Percentiles rank a stretch among this genome's conserved stretches.
Conservation (phyloP, 2,888 invertebrate genomes). For the Hyalella azteca region DNA sequence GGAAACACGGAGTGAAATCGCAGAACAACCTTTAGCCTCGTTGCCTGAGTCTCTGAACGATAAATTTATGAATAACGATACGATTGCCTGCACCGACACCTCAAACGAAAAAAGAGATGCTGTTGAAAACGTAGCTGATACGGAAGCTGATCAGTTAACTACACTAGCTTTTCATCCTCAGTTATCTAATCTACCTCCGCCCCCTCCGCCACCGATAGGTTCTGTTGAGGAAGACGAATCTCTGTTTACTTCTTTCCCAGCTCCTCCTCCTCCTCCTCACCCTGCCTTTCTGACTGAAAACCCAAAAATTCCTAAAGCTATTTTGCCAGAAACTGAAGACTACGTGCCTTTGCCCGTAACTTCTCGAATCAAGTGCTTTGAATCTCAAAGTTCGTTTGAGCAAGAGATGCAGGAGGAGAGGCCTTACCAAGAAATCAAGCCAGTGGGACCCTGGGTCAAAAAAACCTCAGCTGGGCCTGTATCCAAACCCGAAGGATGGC, state of each 20-base stretch:
- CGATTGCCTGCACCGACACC: background rate
- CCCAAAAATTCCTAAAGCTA: background rate
- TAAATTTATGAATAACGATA: background rate
- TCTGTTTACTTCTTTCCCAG: background rate
- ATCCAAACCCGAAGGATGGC: conserved; percentile 46
- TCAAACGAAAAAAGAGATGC: background rate
- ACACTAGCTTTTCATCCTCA: background rate
- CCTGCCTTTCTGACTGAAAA: conserved; percentile 3
- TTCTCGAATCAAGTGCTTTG: conserved; percentile 51
- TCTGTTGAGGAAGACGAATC: background rate
- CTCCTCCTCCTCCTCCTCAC: conserved; percentile 5
- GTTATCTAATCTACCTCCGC: background rate
- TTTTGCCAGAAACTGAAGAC: background rate
- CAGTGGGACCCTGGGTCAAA: conserved; percentile 57
- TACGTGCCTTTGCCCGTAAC: conserved; percentile 52
- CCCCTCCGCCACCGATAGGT: background rate
- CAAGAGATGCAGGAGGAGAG: conserved; percentile 40
- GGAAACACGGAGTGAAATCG: background rate
- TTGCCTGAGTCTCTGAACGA: background rate
- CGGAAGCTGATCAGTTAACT: conserved; percentile 9
- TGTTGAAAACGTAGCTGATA: background rate
- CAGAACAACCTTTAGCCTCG: background rate
- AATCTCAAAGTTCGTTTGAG: conserved; percentile 48
- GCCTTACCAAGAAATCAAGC: conserved; percentile 33
- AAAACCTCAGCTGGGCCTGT: conserved; percentile 53